Evolutionary conservation across 2,113 vertebrate species (phyloP), one percentile per base, ranked within the genome.

Genomic region (Sapayoa aenigma): DNA sequence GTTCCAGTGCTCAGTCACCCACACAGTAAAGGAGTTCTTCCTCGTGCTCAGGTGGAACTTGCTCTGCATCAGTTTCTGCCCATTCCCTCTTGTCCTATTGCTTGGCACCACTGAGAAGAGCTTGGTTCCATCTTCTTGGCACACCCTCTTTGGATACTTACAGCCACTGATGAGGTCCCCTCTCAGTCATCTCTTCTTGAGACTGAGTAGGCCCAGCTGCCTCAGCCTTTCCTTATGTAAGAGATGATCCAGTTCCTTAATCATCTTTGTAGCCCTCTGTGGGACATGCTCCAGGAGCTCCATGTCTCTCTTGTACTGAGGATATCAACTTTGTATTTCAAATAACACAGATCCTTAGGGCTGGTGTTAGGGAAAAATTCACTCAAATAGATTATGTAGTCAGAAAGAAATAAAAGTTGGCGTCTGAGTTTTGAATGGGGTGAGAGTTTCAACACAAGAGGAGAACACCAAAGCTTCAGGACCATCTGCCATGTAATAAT

Each of bases 401-500:
- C 49, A 49, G 53, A 73, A 84, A 84, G 23, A 17, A 31, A 33
- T 16, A 18, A 9, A n/a, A 84, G 13, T 7, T 23, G 18, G 14
- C 69, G 31, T 52, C 69, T 10, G 28, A 21, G 5, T 74, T 72
- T 87, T 37, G 49, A 41, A 53, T 14, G 19, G 8, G 16, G 9
- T 39, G 25, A 14, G 50, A 8, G 11, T 59, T 69, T 62, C 21
- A 37, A 27, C 15, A 13, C 4, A 10, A 22, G 20, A 20, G 11
- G 44, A 50, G 33, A 24, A 17, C 24, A 30, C 28, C 28, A 42
- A 63, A 66, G 39, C 35, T 66, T 76, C n/a, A n/a, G 8, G 37
- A 84, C 11, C 7, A 14, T 52, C 44, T 28, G 20, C 20, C 9
- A 6, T 0, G 0, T 18, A 5, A 30, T 52, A 49, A 41, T 0